Base-by-base conservation (phyloP, 2,113 vertebrate genomes). In the Craseonycteris thonglongyai region DNA sequence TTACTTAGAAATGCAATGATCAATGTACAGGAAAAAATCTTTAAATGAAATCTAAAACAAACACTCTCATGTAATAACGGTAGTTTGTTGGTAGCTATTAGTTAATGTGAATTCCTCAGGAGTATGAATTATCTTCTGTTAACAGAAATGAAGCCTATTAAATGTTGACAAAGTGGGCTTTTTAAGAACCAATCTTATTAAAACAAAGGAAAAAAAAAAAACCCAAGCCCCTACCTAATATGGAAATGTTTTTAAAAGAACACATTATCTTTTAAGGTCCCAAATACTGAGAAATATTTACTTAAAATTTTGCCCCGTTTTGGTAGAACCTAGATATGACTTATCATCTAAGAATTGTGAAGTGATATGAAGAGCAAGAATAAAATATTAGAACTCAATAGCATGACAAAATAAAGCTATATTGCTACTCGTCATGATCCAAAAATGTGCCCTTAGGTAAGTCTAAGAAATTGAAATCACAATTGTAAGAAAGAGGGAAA, bases 231-330 rank as follows among this genome's bases (percentile, higher is more conserved):
- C n/a, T 54, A 94, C 19, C n/a, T 91, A 88, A 94, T 56, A 88
- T 59, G 49, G 69, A 75, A 87, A 87, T 59, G 8, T 63, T 78
- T 93, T 90, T 63, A 93, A 94, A 42, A 26, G 24, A 93, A 91
- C 15, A 88, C 13, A 81, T 85, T 75, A 94, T 80, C 35, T 94
- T 82, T 84, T 68, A 96, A 93, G 49, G 75, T 40, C 69, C 40
- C 71, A 81, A 87, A 72, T 76, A 94, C 1, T 56, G 45, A 91
- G 35, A 95, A 88, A 88, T 71, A 88, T 63, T 90, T 95, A 75
- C 24, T 86, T 87, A 96, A 83, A 93, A 75, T 85, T 61, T 7
- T 85, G 14, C 26, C 71, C 22, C 49, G 30, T 12, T 59, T 24
- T 87, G 33, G 63, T 18, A 95, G 35, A 80, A 58, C 16, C 21